Evolutionary conservation across 1,140 invertebrate species (phyloP).

Genomic region (Leptonema lineaticorne): DNA sequence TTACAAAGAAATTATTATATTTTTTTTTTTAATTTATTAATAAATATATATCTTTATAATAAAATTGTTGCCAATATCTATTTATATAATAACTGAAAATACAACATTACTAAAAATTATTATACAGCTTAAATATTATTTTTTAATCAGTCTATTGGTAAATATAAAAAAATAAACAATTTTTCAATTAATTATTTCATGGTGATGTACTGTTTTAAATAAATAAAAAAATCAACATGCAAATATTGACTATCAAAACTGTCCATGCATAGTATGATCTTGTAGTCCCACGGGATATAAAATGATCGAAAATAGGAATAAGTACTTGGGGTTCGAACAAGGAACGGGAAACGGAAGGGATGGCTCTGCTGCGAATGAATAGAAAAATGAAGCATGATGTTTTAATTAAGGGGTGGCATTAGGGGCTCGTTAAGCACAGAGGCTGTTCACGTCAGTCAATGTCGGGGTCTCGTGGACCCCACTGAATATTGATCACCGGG

Average conservation of each 20-base stretch:
- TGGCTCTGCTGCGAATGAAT: constrained; percentile 29
- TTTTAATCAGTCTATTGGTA: too few relatives aligned
- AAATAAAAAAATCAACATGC: constrained; percentile 31
- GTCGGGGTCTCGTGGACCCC: constrained; percentile 5
- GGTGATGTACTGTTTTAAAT: too few relatives aligned
- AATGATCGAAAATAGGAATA: not conserved
- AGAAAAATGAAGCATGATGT: constrained; percentile 42
- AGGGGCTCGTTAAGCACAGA: constrained; percentile 27
- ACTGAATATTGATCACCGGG: constrained; percentile 24
- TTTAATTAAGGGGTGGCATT: constrained; percentile 41
- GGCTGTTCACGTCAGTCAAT: constrained; percentile 18
- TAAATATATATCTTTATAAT: too few relatives aligned
- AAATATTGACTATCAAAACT: constrained; percentile 39
- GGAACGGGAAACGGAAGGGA: constrained; percentile 29
- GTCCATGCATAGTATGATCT: constrained; percentile 11
- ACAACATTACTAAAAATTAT: too few relatives aligned
- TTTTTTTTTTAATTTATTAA: too few relatives aligned
- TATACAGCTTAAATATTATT: too few relatives aligned
- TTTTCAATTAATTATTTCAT: too few relatives aligned
- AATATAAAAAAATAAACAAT: too few relatives aligned
- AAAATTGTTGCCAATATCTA: too few relatives aligned
- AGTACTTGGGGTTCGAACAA: not conserved
- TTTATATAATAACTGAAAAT: too few relatives aligned
- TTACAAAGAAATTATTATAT: too few relatives aligned
- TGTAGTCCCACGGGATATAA: not conserved